phyloP scores from a whole-genome alignment of 1,140 invertebrate genomes.

The Micrasema longulum region DNA sequence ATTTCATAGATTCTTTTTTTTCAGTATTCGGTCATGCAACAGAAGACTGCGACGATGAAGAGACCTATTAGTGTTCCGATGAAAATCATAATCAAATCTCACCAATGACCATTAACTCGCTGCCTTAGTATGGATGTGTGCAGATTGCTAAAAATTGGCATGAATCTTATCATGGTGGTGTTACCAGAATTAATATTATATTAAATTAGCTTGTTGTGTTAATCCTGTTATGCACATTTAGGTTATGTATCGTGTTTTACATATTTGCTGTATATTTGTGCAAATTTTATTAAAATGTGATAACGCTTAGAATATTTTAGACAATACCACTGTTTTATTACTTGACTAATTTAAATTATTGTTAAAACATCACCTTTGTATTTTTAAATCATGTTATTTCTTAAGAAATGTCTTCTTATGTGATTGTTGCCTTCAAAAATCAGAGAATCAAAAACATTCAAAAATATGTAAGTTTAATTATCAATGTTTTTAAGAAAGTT shows the following conservation, averaged over 20 bases:
- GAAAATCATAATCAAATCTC: constrained; percentile 20
- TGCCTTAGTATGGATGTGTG: constrained; percentile 7
- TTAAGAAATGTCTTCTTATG: too few species aligned
- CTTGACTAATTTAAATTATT: neutral
- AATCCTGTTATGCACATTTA: constrained; percentile 32
- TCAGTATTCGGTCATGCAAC: constrained; percentile 85
- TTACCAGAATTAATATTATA: constrained; percentile 12
- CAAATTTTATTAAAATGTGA: constrained; percentile 19
- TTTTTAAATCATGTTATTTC: too few species aligned
- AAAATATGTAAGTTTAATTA: constrained; percentile 25
- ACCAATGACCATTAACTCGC: constrained; percentile 13
- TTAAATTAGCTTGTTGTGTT: constrained; percentile 13
- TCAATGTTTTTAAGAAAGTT: constrained; percentile 7
- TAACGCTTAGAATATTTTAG: constrained; percentile 21
- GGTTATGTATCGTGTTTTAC: constrained; percentile 21
- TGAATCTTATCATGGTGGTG: too few species aligned
- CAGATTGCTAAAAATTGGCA: too few species aligned
- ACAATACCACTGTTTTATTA: constrained; percentile 15
- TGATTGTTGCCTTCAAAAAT: too few species aligned
- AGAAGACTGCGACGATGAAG: constrained; percentile 82
- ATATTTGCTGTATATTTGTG: constrained; percentile 28
- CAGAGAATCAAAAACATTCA: constrained; percentile 9
- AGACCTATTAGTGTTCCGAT: constrained; percentile 88
- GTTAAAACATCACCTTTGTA: neutral
- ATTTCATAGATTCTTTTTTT: constrained; percentile 60